phyloP scores from a whole-genome alignment of 1,140 invertebrate species.

The silkworm (Bombyx mori) region DNA sequence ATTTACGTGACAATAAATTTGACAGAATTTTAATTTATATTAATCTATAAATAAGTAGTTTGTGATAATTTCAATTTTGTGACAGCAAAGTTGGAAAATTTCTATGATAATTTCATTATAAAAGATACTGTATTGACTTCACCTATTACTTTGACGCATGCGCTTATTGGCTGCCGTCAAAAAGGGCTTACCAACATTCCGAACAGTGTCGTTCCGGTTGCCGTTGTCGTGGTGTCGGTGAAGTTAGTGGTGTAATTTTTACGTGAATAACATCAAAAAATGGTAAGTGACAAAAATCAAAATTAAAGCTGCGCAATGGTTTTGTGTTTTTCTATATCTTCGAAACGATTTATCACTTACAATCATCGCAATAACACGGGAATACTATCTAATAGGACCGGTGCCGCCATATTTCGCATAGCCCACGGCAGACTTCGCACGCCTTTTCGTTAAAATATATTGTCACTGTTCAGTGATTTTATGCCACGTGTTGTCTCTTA shows the following conservation, averaged over 20 bases:
- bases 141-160: slow-evolving; percentile 59
- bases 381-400: slow-evolving; percentile 37
- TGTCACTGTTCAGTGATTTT: slow-evolving; percentile 67
- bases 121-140: slow-evolving; percentile 42
- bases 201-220: slow-evolving; percentile 68
- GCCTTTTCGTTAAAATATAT: slow-evolving; percentile 58
- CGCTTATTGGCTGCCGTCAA: slow-evolving; percentile 56
- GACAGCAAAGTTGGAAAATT: neutral
- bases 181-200: slow-evolving; percentile 59
- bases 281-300: slow-evolving; percentile 64
- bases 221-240: slow-evolving; percentile 65
- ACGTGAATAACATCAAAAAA: slow-evolving; percentile 69
- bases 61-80: slow-evolving; percentile 2
- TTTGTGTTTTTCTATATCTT: slow-evolving; percentile 31
- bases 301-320: slow-evolving; percentile 42
- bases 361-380: slow-evolving; percentile 34
- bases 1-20: slow-evolving; percentile 3
- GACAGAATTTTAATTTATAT: neutral
- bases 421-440: slow-evolving; percentile 53
- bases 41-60: slow-evolving; percentile 3
- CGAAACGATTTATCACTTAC: slow-evolving; percentile 19
- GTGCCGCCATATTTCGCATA: slow-evolving; percentile 67
- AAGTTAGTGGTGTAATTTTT: slow-evolving; percentile 68
- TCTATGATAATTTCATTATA: slow-evolving; percentile 9
- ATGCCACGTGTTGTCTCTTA: slow-evolving; percentile 64